Conservation (phyloP, 1,140 invertebrate species). For the Drosophila athabasca region DNA sequence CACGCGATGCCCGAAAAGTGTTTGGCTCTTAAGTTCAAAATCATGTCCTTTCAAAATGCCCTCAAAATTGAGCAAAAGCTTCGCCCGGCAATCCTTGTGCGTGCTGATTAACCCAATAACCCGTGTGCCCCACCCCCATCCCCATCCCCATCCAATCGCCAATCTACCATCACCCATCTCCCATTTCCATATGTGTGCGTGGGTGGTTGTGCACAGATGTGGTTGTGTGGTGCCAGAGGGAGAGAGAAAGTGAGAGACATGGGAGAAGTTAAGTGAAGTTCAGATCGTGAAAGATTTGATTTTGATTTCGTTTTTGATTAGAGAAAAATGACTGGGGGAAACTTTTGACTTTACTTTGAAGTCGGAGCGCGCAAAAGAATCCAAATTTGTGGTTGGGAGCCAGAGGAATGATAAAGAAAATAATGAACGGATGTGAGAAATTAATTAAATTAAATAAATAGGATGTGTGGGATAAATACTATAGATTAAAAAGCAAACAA, state of each 20-base stretch:
- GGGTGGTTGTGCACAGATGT: too few species aligned
- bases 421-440: too few species aligned
- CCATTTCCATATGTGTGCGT: neutral
- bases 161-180: too few species aligned
- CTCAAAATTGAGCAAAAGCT: conserved; percentile 27
- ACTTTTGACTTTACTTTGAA: conserved; percentile 25
- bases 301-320: conserved; percentile 40
- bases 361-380: neutral
- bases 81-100: conserved; percentile 36
- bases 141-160: neutral
- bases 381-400: too few species aligned
- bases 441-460: too few species aligned
- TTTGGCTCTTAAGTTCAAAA: conserved; percentile 60
- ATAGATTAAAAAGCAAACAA: too few species aligned
- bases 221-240: conserved; percentile 10
- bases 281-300: conserved; percentile 35
- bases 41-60: conserved; percentile 50
- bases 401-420: too few species aligned
- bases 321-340: neutral
- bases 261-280: conserved; percentile 4
- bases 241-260: too few species aligned
- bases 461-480: too few species aligned
- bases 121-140: conserved; percentile 12
- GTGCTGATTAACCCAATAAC: conserved; percentile 61
- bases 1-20: conserved; percentile 50